Evolutionary conservation across 23 tunicate species (phyloP), one percentile per base, ranked within the genome.

Genomic region (Trididemnum miniatum): DNA sequence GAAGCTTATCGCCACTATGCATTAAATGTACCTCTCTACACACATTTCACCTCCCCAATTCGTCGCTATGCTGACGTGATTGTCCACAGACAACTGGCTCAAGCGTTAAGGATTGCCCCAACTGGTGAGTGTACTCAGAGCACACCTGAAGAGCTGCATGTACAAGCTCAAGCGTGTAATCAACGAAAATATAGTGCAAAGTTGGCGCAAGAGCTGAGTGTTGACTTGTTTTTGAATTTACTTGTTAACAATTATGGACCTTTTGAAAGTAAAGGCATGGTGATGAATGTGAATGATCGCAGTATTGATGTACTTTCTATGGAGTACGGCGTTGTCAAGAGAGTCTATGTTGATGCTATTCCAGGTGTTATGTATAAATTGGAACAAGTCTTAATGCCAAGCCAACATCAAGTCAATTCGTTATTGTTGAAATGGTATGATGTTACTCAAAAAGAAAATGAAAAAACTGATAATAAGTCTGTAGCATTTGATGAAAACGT

Each of bases 41-140:
- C 98, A 23, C 98, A 95, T 38, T 95, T 95, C 44, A 95, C 98
- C 20, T 95, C 98, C 4, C 98, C 98, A 20, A 95, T 95, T 62
- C 75, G 98, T 36, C 66, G 98, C 36, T 95, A 95, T 63, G 98
- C 98, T 35, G 98, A 95, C 40, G 44, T 95, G 44, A 76, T 95
- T 35, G 95, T 89, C 0, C 98, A 95, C 69, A 74, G 98, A 0
- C 98, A 95, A 78, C 79, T 95, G 1, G 84, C 98, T 7, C 35
- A 71, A 30, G 85, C 82, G 1, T 67, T 87, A 2, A 84, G 83
- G 34, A 72, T 65, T 59, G 35, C 28, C 30, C 49, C 28, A 9
- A 40, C 20, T 20, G 50, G 26, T 2, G 82, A 52, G 9, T 15
- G 9, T 3, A 12, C 9, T 30, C 26, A 2, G 22, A 5, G 9